These are phyloP conservation scores for Resseliella maxima DNA, from an alignment of 2,888 invertebrate species.

Conservation along the genomic window DNA sequence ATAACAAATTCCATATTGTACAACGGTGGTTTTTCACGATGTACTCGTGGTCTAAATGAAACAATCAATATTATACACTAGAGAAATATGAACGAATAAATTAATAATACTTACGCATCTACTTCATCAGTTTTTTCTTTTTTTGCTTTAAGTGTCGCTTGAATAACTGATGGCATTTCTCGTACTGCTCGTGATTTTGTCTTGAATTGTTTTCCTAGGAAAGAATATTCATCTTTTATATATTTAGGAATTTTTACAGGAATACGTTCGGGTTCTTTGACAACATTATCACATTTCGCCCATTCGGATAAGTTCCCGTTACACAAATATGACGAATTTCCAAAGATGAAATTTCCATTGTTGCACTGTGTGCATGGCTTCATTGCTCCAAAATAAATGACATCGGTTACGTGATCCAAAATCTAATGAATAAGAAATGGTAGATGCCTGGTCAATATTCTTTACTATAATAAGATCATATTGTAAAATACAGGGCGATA, in stretches of 20 bases:
- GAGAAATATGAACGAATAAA: neutral
- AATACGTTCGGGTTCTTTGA: conserved; percentile 78
- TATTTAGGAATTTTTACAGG: conserved; percentile 77
- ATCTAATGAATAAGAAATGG: conserved; percentile 69
- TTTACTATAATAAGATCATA: no score
- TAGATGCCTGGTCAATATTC: no score
- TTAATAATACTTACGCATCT: conserved; percentile 61
- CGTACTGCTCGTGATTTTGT: conserved; percentile 72
- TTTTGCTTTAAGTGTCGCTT: conserved; percentile 67
- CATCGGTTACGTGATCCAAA: conserved; percentile 82
- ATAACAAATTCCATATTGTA: conserved; percentile 83
- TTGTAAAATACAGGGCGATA: no score
- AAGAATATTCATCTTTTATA: conserved; percentile 70
- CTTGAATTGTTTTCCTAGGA: conserved; percentile 74
- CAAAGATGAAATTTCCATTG: conserved; percentile 76
- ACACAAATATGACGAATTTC: conserved; percentile 85
- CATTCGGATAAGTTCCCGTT: conserved; percentile 86
- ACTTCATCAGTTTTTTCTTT: conserved; percentile 69
- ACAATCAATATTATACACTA: neutral
- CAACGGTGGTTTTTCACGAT: conserved; percentile 75
- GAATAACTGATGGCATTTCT: conserved; percentile 68
- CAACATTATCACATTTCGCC: conserved; percentile 84
- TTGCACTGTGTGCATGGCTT: conserved; percentile 73
- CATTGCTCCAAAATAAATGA: conserved; percentile 88
- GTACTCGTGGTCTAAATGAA: conserved; percentile 71